Conservation (phyloP, 2,113 vertebrate genomes). For the Oreochromis tanganicae region DNA sequence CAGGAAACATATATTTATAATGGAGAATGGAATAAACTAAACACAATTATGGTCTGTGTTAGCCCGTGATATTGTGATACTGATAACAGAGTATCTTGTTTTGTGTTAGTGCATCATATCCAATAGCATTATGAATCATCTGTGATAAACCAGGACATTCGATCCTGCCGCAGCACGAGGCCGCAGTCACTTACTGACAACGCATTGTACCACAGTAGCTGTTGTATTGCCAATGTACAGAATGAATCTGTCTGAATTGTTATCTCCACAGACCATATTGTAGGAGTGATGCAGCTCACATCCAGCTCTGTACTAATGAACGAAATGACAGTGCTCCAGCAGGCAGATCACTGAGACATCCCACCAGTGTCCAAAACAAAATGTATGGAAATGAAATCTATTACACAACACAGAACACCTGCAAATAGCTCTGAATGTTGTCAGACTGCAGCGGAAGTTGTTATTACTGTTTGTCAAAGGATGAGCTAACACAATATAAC, state of each 20-base stretch:
- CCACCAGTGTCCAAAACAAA: conserved; percentile 2
- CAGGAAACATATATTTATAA: conserved; percentile 52
- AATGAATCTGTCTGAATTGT: conserved; percentile 46
- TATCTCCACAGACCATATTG: conserved; percentile 61
- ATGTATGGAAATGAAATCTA: background rate
- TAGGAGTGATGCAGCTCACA: conserved; percentile 11
- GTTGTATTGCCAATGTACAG: conserved; percentile 17
- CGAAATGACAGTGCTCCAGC: conserved; percentile 28
- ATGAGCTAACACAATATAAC: background rate
- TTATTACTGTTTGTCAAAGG: background rate
- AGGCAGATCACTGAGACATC: conserved; percentile 20
- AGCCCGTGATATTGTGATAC: conserved; percentile 49
- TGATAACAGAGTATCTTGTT: conserved; percentile 61
- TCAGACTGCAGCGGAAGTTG: conserved; percentile 1
- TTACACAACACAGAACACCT: background rate
- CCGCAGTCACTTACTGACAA: conserved; percentile 24
- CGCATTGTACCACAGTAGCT: background rate
- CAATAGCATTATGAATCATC: conserved; percentile 59
- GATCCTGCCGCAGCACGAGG: conserved; percentile 21
- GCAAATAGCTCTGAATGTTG: background rate
- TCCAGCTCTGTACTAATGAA: conserved; percentile 47
- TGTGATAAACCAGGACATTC: conserved; percentile 51
- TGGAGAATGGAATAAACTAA: conserved; percentile 33
- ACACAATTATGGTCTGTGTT: conserved; percentile 51
- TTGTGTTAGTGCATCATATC: conserved; percentile 49